These are phyloP conservation scores for Bucco capensis DNA, from an alignment of 2,113 vertebrate genomes.

Conservation along the genomic window DNA sequence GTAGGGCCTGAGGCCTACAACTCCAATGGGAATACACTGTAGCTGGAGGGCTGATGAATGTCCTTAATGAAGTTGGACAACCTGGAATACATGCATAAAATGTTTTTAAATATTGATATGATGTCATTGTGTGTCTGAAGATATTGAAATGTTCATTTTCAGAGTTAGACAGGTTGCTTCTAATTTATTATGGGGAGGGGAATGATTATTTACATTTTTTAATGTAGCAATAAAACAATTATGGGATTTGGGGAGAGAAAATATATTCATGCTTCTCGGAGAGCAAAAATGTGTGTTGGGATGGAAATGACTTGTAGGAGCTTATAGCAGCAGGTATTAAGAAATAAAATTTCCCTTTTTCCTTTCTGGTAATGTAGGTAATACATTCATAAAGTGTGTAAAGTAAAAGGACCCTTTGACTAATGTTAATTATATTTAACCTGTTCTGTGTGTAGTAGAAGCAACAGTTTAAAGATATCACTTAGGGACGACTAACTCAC, in stretches of 20 bases:
- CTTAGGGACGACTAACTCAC: neutral
- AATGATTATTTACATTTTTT: slow-evolving; percentile 84
- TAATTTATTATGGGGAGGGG: slow-evolving; percentile 77
- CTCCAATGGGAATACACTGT: slow-evolving; percentile 81
- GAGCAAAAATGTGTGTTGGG: neutral
- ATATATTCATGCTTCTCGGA: slow-evolving; percentile 1
- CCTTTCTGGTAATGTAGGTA: slow-evolving; percentile 10
- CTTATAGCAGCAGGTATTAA: neutral
- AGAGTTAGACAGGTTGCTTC: slow-evolving; percentile 80
- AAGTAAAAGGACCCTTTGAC: slow-evolving; percentile 1
- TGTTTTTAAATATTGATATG: slow-evolving; percentile 98
- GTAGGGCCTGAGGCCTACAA: slow-evolving; percentile 82
- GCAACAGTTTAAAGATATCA: neutral
- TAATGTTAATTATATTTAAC: slow-evolving; percentile 1
- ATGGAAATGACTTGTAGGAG: neutral
- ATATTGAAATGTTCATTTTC: slow-evolving; percentile 97
- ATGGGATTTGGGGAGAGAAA: slow-evolving; percentile 53
- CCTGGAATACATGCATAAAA: slow-evolving; percentile 98
- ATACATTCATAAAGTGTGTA: neutral
- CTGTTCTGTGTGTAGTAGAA: neutral
- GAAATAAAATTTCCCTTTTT: neutral
- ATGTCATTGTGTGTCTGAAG: slow-evolving; percentile 88
- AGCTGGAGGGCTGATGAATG: slow-evolving; percentile 90
- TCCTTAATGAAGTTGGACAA: slow-evolving; percentile 99
- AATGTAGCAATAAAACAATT: slow-evolving; percentile 75